Evolutionary conservation across 2,797 vertebrate genomes (phyloP).

Genomic region (Rhabdophis nuchalis): DNA sequence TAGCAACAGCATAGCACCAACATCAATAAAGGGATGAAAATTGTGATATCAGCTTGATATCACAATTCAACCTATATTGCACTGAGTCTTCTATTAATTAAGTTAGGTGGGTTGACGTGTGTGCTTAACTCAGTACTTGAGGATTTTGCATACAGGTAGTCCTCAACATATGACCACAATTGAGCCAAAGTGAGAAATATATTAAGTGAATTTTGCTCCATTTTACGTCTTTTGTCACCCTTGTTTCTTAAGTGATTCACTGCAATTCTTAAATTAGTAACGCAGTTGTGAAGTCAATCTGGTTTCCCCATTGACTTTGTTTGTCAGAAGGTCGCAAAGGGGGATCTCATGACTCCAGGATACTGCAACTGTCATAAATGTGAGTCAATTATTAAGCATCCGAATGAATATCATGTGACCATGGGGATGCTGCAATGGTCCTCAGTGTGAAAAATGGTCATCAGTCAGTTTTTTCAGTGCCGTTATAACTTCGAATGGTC

Average conservation of each 20-base stretch:
- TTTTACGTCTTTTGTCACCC: neutral
- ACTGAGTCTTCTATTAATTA: neutral
- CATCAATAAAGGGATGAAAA: fast-evolving
- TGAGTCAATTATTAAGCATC: neutral
- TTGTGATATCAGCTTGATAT: neutral
- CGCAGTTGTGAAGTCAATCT: neutral
- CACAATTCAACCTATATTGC: neutral
- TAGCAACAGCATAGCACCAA: neutral
- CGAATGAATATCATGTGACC: neutral
- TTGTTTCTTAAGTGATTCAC: neutral
- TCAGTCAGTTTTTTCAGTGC: neutral
- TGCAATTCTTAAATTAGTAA: neutral
- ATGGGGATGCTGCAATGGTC: neutral
- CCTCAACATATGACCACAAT: neutral
- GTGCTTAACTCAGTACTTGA: neutral
- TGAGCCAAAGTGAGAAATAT: neutral
- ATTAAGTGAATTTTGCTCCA: neutral
- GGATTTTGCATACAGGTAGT: neutral
- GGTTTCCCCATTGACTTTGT: neutral
- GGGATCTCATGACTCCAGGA: neutral
- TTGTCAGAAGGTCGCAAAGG: neutral
- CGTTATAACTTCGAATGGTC: neutral
- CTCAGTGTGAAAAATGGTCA: neutral
- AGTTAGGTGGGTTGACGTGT: neutral
- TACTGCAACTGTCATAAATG: neutral